phyloP scores from a whole-genome alignment of 2,113 vertebrate species.

The Sapayoa aenigma region DNA sequence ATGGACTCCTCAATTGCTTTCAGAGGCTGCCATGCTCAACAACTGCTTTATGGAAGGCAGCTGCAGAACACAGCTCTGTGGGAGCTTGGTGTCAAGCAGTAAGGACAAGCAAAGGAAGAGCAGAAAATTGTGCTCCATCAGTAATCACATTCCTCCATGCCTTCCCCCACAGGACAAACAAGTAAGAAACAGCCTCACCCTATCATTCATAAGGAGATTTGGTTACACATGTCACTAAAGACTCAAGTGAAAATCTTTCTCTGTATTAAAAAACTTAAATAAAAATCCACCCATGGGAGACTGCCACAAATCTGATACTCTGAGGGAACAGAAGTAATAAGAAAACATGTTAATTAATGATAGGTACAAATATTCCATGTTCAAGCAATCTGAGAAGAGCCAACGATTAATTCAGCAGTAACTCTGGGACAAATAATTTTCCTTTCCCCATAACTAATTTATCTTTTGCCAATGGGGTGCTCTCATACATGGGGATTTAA shows the following conservation, averaged over 20 bases:
- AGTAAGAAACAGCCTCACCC: neutral
- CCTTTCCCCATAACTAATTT: neutral
- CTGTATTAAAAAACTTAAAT: neutral
- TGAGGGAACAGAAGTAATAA: neutral
- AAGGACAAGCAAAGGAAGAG: neutral
- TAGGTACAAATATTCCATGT: neutral
- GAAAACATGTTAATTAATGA: neutral
- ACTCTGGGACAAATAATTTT: neutral
- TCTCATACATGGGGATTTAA: neutral
- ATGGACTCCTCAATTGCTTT: neutral
- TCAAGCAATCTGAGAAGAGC: conserved; percentile 8
- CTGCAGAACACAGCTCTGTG: neutral
- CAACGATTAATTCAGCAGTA: neutral
- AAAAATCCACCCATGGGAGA: neutral
- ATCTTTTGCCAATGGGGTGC: conserved; percentile 2
- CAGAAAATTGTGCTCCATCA: neutral
- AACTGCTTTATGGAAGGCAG: neutral
- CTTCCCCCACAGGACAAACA: neutral
- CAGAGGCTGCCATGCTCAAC: neutral
- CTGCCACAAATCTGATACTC: neutral
- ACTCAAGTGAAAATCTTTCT: neutral
- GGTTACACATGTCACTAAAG: neutral
- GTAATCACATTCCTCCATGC: neutral
- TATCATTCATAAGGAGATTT: neutral
- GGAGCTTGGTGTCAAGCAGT: neutral